These are phyloP conservation scores for Hypena proboscidalis DNA, from an alignment of 2,888 invertebrate genomes.

Conservation along the genomic window DNA sequence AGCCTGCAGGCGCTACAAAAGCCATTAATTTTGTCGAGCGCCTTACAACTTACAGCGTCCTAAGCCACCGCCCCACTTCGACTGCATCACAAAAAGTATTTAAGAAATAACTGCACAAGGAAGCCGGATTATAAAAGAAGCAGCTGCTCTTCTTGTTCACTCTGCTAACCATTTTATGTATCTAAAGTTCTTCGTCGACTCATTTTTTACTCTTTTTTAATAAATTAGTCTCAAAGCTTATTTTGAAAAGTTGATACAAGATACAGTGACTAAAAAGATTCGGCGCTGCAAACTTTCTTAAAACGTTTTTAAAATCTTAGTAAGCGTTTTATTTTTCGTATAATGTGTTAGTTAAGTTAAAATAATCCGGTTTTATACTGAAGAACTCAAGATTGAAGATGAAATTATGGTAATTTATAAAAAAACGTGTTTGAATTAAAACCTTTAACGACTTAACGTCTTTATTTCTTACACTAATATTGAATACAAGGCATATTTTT, in stretches of 20 bases:
- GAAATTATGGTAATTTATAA: too few species aligned
- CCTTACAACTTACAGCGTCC: constrained; percentile 63
- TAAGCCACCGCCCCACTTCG: constrained; percentile 58
- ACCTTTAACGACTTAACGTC: background rate
- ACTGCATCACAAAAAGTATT: constrained; percentile 61
- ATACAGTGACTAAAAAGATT: too few species aligned
- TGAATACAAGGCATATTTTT: background rate
- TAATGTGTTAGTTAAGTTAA: too few species aligned
- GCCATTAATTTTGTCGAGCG: constrained; percentile 73
- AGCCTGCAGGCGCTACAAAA: constrained; percentile 57
- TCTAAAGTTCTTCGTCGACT: constrained; percentile 28
- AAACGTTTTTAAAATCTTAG: too few species aligned
- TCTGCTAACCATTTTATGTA: constrained; percentile 40
- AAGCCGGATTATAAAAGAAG: constrained; percentile 56
- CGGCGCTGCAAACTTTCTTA: too few species aligned
- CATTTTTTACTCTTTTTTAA: constrained; percentile 19
- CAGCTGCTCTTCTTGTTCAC: constrained; percentile 42
- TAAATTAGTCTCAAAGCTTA: constrained; percentile 32
- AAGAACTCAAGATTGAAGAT: too few species aligned
- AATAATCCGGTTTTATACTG: too few species aligned
- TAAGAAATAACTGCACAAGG: constrained; percentile 49
- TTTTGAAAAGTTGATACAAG: too few species aligned
- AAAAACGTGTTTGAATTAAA: too few species aligned
- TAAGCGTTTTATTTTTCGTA: too few species aligned
- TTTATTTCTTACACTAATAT: constrained; percentile 4